Percentiles rank a stretch among this genome's conserved stretches.
These are phyloP conservation scores for Caradrina clavipalpis DNA, from an alignment of 2,888 invertebrate genomes.

Conservation along the genomic window DNA sequence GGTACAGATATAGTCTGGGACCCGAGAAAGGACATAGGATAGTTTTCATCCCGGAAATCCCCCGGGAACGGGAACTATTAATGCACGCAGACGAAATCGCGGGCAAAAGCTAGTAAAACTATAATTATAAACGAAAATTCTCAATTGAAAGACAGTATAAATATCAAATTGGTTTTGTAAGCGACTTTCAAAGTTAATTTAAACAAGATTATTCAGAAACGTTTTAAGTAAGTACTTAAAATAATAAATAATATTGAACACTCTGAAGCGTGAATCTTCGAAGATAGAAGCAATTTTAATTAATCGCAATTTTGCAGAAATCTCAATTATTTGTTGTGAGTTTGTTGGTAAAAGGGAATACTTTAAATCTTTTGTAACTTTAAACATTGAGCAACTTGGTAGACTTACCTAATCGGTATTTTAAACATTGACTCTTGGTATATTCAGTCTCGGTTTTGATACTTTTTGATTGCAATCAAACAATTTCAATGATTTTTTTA, in stretches of 20 bases:
- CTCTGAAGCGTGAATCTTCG: slow-evolving; percentile 41
- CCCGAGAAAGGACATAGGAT: too few species aligned
- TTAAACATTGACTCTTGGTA: slow-evolving; percentile 16
- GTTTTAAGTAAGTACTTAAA: slow-evolving; percentile 36
- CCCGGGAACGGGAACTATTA: too few species aligned
- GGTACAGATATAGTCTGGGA: too few species aligned
- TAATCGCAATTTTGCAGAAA: slow-evolving; percentile 51
- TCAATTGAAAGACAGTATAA: slow-evolving; percentile 4
- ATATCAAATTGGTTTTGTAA: slow-evolving; percentile 45
- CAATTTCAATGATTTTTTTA: too few species aligned
- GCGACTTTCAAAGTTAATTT: slow-evolving; percentile 48
- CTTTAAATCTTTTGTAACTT: slow-evolving; percentile 40
- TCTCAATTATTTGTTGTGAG: slow-evolving; percentile 55
- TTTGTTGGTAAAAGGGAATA: slow-evolving; percentile 42
- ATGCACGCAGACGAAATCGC: too few species aligned
- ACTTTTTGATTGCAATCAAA: too few species aligned
- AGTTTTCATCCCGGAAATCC: too few species aligned
- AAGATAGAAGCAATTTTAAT: slow-evolving; percentile 57
- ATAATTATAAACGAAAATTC: background rate
- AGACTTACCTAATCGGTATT: slow-evolving; percentile 36
- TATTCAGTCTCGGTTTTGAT: background rate
- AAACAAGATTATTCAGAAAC: slow-evolving; percentile 48
- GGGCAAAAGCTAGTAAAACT: too few species aligned
- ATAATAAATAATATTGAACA: slow-evolving; percentile 54
- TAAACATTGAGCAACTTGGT: slow-evolving; percentile 24